Evolutionary conservation across 2,797 vertebrate genomes (phyloP), one percentile per base, ranked within the genome.

Genomic region (Arremon brunneinucha): DNA sequence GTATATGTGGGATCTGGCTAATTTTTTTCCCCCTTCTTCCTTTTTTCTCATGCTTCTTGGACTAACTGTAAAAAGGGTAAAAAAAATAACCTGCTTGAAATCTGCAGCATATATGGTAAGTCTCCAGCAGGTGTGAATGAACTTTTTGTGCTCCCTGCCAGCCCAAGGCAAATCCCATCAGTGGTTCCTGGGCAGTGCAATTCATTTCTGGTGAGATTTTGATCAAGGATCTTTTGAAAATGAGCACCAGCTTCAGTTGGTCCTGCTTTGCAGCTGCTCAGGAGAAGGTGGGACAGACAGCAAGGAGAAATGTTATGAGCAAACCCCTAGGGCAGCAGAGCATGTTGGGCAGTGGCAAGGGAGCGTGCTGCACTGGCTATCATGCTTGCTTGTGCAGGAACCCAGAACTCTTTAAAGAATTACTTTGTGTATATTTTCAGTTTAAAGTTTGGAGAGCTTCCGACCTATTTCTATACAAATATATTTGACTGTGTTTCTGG

Each of bases 41-140:
- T 34, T 34, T 41, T 52, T 23, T 5, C 20, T 20, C 5, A 2
- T 0, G 0, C 2, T 9, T 12, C 20, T 27, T 32, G 14, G 14
- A 34, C 44, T 79, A 63, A 50, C 22, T 37, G 9, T 23, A 6
- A 47, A 62, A 55, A 57, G 14, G 24, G 10, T 69, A 53, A 76
- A 62, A 19, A 80, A 55, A 44, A 4, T 55, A 35, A 67, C 43
- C 41, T 32, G 8, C 46, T 24, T 84, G 28, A 41, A 14, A n/a
- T 70, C 39, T 83, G 49, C 17, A 85, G 49, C 20, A 6, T 23
- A 3, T n/a, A 6, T 12, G 1, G 7, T 13, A 60, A 67, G 9
- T 26, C 23, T 57, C 55, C n/a, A 57, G 43, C 43, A 83, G 56
- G 43, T 21, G 53, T 71, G 50, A 62, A 11, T 35, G 41, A 47